These are phyloP conservation scores for Steinernema feltiae DNA, from an alignment of 1,140 invertebrate genomes.

Conservation along the genomic window DNA sequence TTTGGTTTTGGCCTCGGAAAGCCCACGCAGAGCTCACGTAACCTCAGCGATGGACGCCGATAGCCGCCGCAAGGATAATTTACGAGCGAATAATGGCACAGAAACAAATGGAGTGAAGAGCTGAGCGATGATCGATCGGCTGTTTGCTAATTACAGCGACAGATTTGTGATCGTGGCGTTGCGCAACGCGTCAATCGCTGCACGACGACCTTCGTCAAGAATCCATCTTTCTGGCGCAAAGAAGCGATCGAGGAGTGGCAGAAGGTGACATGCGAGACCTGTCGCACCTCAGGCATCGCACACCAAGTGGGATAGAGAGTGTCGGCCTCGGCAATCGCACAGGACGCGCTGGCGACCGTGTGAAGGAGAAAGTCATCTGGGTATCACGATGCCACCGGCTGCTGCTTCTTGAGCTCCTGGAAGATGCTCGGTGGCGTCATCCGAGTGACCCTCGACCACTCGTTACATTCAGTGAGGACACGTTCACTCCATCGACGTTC, in stretches of 20 bases:
- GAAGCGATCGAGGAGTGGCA: background rate
- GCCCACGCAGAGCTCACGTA: background rate
- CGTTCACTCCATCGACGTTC: no score
- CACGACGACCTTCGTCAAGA: background rate
- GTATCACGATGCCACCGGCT: background rate
- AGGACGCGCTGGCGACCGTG: background rate
- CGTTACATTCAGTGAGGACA: background rate
- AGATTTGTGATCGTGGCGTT: background rate
- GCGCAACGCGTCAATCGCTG: background rate
- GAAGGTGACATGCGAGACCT: background rate
- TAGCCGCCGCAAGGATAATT: background rate
- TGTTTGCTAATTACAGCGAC: background rate
- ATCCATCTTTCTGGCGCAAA: background rate
- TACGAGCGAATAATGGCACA: background rate
- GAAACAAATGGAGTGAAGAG: background rate
- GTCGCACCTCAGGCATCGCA: no score
- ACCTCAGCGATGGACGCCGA: background rate
- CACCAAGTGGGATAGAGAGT: no score
- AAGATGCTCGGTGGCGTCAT: constrained; percentile 2
- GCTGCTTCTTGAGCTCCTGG: background rate
- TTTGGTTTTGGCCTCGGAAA: background rate
- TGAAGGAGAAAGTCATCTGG: background rate
- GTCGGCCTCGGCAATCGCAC: no score
- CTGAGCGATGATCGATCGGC: background rate
- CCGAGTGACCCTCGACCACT: background rate